Base-by-base conservation (phyloP, 2,888 invertebrate genomes). In the Horisme vitalbata region DNA sequence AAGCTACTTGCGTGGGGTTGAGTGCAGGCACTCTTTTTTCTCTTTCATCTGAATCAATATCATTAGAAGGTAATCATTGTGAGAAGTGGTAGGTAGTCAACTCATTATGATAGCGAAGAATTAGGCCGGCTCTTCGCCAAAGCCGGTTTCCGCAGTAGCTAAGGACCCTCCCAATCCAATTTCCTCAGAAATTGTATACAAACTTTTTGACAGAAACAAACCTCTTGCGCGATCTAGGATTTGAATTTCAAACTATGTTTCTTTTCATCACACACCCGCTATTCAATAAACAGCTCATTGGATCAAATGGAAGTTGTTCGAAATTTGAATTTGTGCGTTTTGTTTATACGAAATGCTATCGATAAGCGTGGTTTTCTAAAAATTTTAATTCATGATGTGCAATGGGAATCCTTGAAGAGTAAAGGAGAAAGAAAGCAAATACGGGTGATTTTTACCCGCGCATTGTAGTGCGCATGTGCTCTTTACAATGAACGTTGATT, bases 221-320 rank as follows among this genome's bases (percentile, higher is more conserved):
- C 28, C 13, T 4, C n/a, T 28, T 33, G 47, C 41, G 47, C 33
- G 47, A 41, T 41, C n/a, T 15, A 47, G 41, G 27, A 41, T 37
- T 37, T 27, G 18, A 36, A 36, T 41, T 47, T 37, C 2, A n/a
- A 12, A 6, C n/a, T n/a, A n/a, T n/a, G 18, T 4, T 23, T 10
- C 4, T 18, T 27, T 20, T 11, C 11, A 36, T 4, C 18, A 11
- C n/a, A n/a, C n/a, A n/a, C n/a, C n/a, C n/a, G n/a, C n/a, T n/a
- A n/a, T n/a, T n/a, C n/a, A n/a, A n/a, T n/a, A n/a, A n/a, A n/a
- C n/a, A n/a, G n/a, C n/a, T n/a, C n/a, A n/a, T n/a, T n/a, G n/a
- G n/a, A n/a, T n/a, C n/a, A n/a, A n/a, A n/a, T n/a, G n/a, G n/a
- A n/a, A n/a, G n/a, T n/a, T n/a, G n/a, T n/a, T n/a, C n/a, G n/a